Conservation (phyloP, 2,797 vertebrate species). For the Poecile montanus region DNA sequence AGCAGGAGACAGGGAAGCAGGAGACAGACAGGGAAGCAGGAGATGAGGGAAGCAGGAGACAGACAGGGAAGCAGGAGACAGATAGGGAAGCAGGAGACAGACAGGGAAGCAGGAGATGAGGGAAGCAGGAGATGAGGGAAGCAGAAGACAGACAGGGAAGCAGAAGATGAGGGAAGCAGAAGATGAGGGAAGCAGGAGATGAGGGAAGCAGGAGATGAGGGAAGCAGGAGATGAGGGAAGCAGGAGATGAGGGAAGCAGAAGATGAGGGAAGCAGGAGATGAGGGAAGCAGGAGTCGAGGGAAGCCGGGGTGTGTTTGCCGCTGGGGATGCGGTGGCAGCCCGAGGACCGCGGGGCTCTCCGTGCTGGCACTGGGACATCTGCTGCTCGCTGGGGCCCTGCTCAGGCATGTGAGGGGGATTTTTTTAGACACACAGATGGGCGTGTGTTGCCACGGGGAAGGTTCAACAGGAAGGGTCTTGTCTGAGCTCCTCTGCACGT, state of each 20-base stretch:
- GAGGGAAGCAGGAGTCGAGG: background rate
- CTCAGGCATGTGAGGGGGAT: background rate
- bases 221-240: background rate
- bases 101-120: background rate
- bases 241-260: background rate
- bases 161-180: background rate
- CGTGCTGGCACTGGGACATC: background rate
- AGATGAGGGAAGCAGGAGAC: background rate
- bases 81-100: background rate
- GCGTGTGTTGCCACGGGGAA: background rate
- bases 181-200: background rate
- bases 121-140: background rate
- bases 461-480: background rate
- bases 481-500: background rate
- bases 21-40: background rate
- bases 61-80: background rate
- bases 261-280: background rate
- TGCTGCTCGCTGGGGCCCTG: background rate
- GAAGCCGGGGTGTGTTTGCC: accelerated
- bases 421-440: background rate
- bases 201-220: background rate
- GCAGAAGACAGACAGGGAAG: background rate
- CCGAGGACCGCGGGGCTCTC: background rate
- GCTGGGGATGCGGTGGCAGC: background rate
- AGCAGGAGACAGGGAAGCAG: background rate